Evolutionary conservation across 2,888 invertebrate genomes (phyloP), one percentile per base, ranked within the genome.

Genomic region (Anagyrus pseudococci): DNA sequence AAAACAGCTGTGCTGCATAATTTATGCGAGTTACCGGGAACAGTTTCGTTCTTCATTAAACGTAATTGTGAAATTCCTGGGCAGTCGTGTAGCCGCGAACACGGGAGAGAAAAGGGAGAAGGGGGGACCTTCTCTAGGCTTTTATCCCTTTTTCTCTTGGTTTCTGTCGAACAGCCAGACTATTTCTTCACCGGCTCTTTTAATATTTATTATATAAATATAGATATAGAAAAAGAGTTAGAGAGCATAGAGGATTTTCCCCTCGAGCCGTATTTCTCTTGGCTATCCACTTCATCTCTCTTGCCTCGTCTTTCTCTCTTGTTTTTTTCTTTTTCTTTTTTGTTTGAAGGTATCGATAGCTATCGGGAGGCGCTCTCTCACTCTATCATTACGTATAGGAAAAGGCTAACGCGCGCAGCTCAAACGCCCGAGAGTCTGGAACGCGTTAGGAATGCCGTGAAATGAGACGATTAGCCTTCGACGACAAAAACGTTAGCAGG

Each of bases 381-480:
- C 54, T 58, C 63, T 63, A 63, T 63, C 49, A 59, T 63, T 58
- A 55, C 29, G 44, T 49, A n/a, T n/a, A 49, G 48, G 33, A n/a
- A 53, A 54, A 58, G 47, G 29, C 40, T 7, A 6, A n/a, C 20
- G 7, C 46, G 23, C 17, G 22, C 19, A 23, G n/a, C 25, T 8
- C 37, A 22, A 10, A 26, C n/a, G 2, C 25, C 52, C 58, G 62
- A 56, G 66, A 23, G 23, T 17, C 10, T 20, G 54, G 8, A 52
- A 40, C 43, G 48, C 29, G 29, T 19, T 10, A 67, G 67, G 70
- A 69, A 69, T 69, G 69, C 68, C 65, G 60, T 58, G 58, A 69
- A 71, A 68, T 63, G 64, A 68, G 50, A 68, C 70, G 70, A 71
- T 71, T 71, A 70, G 64, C 63, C 53, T 48, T 58, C 60, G 62